Conservation (phyloP, 2,888 invertebrate genomes). For the Ariolimax columbianus region DNA sequence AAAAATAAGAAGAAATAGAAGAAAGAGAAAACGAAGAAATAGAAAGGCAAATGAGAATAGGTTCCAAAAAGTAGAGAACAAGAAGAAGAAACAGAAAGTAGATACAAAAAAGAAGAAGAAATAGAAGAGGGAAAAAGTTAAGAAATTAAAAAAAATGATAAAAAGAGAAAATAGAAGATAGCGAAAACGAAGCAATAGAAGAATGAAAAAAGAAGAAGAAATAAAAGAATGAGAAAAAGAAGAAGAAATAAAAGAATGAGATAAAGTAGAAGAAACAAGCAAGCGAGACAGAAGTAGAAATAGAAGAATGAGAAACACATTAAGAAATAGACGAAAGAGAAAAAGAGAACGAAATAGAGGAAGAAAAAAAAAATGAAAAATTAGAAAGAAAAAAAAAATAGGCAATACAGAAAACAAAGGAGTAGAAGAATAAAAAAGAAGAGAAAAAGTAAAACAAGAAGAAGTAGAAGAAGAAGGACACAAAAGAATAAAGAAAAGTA, state of each 20-base stretch:
- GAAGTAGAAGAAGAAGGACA: background rate
- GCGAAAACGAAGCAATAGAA: background rate
- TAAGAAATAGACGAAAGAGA: too few relatives aligned
- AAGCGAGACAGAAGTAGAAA: background rate
- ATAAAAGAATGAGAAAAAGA: background rate
- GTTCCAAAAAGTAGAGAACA: too few relatives aligned
- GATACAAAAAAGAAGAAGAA: background rate
- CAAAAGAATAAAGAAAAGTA: too few relatives aligned
- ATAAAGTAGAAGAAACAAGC: background rate
- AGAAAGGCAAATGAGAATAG: too few relatives aligned
- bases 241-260: background rate
- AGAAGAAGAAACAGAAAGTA: too few relatives aligned
- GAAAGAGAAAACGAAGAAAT: too few relatives aligned
- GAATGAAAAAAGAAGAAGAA: conserved; percentile 1
- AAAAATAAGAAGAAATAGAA: too few relatives aligned
- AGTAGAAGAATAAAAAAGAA: too few relatives aligned
- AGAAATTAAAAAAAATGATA: background rate
- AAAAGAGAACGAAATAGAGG: too few relatives aligned
- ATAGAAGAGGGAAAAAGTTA: background rate
- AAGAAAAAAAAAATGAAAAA: too few relatives aligned
- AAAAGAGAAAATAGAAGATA: background rate
- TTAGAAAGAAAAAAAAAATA: too few relatives aligned
- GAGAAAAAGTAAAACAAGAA: background rate
- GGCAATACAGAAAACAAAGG: too few relatives aligned
- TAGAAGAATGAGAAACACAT: background rate